Evolutionary conservation across 2,113 vertebrate species (phyloP).

Genomic region (Perca fluviatilis): DNA sequence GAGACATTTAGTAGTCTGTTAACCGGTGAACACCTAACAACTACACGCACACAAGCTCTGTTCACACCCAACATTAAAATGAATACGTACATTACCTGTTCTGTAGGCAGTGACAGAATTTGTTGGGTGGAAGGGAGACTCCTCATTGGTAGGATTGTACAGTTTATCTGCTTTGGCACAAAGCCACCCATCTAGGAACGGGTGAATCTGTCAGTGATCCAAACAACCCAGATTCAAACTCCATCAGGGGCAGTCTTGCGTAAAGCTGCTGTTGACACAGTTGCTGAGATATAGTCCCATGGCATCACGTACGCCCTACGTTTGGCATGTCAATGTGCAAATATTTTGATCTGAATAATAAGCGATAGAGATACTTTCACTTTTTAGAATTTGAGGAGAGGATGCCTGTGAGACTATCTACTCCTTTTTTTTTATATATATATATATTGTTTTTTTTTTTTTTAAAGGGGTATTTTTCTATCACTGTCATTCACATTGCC

Average conservation of each 20-base stretch:
- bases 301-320: background rate
- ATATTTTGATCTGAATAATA: slow-evolving; percentile 24
- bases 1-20: background rate
- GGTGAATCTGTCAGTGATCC: slow-evolving; percentile 44
- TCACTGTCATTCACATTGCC: background rate
- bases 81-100: background rate
- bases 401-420: background rate
- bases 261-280: slow-evolving; percentile 15
- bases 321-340: slow-evolving; percentile 2
- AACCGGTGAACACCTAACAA: background rate
- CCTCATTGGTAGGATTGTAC: background rate
- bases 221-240: slow-evolving; percentile 56
- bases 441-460: too few relatives aligned
- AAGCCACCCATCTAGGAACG: slow-evolving; percentile 23
- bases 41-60: background rate
- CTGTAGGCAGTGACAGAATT: background rate
- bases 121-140: background rate
- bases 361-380: background rate
- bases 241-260: slow-evolving; percentile 37
- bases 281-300: background rate
- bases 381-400: background rate
- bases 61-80: slow-evolving; percentile 12
- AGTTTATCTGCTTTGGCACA: slow-evolving; percentile 10
- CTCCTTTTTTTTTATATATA: background rate
- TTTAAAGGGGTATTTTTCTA: background rate